These are phyloP conservation scores for Leucania comma DNA, from an alignment of 2,888 invertebrate species.

Conservation along the genomic window DNA sequence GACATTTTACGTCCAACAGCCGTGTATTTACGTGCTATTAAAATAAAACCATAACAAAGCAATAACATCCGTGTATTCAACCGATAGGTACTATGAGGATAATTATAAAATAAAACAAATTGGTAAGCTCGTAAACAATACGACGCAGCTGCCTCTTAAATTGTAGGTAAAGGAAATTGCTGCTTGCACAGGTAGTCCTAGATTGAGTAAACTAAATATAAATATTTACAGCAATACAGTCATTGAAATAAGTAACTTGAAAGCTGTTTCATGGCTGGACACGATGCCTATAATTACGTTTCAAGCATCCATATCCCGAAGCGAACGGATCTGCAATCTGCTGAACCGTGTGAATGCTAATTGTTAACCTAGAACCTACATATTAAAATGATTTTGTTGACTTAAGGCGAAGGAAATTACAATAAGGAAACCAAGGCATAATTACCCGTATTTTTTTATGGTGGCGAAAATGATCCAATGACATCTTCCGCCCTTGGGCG, in stretches of 20 bases:
- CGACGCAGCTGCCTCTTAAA: conserved; percentile 16
- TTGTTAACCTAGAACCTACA: not conserved
- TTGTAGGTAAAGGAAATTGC: conserved; percentile 20
- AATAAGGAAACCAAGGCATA: not conserved
- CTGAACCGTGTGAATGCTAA: conserved; percentile 10
- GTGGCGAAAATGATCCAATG: too few relatives aligned
- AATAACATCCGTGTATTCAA: conserved; percentile 11
- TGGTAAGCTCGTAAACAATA: conserved; percentile 46
- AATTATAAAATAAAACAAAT: conserved; percentile 52
- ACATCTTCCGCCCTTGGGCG: too few relatives aligned
- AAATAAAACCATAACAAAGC: conserved; percentile 27
- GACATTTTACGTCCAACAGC: not conserved
- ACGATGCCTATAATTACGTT: conserved; percentile 18
- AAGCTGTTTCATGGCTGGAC: conserved; percentile 8
- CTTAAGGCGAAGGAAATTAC: not conserved
- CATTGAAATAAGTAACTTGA: too few relatives aligned
- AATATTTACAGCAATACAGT: conserved; percentile 29
- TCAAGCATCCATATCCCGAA: conserved; percentile 10
- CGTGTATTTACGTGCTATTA: conserved; percentile 20
- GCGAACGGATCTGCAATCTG: not conserved
- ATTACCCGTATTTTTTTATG: conserved; percentile 5
- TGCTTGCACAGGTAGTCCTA: not conserved
- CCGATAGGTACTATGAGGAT: conserved; percentile 25
- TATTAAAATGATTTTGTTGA: conserved; percentile 17
- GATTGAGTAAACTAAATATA: conserved; percentile 14